These are phyloP conservation scores for Orchesella cincta DNA, from an alignment of 1,140 invertebrate species.

Conservation along the genomic window DNA sequence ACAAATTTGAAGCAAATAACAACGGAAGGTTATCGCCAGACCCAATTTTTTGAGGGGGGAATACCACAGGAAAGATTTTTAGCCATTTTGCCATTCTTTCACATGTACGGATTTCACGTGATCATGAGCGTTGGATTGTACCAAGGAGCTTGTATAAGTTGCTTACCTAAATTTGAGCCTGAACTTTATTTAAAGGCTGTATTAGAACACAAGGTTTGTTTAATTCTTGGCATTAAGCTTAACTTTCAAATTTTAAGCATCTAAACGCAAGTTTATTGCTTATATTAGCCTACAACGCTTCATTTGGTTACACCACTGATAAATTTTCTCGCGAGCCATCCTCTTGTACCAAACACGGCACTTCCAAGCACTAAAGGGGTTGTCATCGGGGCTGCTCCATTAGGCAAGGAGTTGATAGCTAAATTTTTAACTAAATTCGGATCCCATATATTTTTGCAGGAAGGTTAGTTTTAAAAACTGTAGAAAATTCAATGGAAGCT, in stretches of 20 bases:
- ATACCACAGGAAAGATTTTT: conserved; percentile 31
- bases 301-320: conserved; percentile 62
- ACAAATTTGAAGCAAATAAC: conserved; percentile 22
- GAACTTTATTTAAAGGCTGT: conserved; percentile 67
- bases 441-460: conserved; percentile 19
- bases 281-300: conserved; percentile 54
- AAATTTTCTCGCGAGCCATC: conserved; percentile 68
- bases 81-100: conserved; percentile 46
- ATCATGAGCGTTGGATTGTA: conserved; percentile 55
- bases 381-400: conserved; percentile 62
- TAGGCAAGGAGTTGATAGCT: conserved; percentile 35
- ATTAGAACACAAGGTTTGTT: conserved; percentile 61
- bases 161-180: conserved; percentile 74
- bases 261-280: background rate
- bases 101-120: conserved; percentile 39
- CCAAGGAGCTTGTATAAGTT: conserved; percentile 67
- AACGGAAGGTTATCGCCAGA: background rate
- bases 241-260: background rate
- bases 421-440: conserved; percentile 36
- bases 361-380: conserved; percentile 61
- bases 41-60: conserved; percentile 4
- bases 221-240: background rate
- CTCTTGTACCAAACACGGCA: conserved; percentile 63
- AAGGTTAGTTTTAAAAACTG: conserved; percentile 8
- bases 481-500: background rate